Percentiles rank a stretch among this genome's conserved stretches.
Conservation (phyloP, 2,113 vertebrate species). For the Mesitornis unicolor region DNA sequence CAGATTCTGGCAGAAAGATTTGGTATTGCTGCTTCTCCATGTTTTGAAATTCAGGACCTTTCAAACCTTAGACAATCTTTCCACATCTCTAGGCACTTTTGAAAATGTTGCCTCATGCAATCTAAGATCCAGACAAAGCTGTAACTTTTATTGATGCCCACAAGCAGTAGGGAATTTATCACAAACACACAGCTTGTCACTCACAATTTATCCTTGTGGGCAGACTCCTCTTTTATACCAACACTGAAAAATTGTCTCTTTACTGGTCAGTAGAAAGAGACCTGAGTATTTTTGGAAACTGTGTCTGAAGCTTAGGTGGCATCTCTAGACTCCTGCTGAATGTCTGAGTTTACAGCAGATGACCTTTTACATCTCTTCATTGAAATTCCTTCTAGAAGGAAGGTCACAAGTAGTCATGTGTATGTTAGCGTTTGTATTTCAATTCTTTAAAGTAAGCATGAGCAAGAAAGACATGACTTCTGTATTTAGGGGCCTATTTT, state of each 20-base stretch:
- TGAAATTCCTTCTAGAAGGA: background rate
- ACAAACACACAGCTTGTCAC: background rate
- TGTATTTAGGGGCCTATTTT: background rate
- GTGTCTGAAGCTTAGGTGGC: background rate
- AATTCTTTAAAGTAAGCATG: background rate
- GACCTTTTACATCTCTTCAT: background rate
- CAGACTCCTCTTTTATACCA: background rate
- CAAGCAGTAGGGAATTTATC: background rate
- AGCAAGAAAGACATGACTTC: background rate
- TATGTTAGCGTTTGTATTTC: background rate
- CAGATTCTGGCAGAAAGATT: background rate
- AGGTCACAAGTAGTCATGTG: accelerated
- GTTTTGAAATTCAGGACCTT: background rate
- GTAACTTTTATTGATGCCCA: background rate
- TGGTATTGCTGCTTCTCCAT: background rate
- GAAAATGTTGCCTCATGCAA: background rate
- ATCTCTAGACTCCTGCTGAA: background rate
- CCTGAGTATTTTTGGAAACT: background rate
- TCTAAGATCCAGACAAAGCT: background rate
- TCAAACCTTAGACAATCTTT: background rate
- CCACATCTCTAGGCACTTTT: background rate
- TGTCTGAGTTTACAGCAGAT: background rate
- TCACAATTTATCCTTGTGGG: background rate
- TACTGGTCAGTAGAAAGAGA: background rate
- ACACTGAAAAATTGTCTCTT: background rate